A percentile compares a stretch with the other conserved stretches of the same genome.
phyloP scores from a whole-genome alignment of 2,888 invertebrate species.

The Drosophila prolongata region DNA sequence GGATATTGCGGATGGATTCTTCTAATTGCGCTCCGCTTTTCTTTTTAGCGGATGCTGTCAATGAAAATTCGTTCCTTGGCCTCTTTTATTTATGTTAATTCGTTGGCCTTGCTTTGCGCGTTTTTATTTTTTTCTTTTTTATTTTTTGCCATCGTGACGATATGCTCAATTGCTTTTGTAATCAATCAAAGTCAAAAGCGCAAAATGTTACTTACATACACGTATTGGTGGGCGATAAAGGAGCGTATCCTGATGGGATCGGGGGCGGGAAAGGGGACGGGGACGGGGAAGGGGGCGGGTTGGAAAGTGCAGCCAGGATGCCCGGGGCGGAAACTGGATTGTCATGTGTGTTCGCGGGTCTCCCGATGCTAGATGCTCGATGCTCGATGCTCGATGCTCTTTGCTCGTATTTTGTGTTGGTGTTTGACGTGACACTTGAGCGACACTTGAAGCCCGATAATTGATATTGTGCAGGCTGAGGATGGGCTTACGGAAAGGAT shows the following conservation, averaged over 20 bases:
- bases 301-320: constrained; percentile 29
- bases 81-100: constrained; percentile 72
- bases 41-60: constrained; percentile 57
- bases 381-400: constrained; percentile 24
- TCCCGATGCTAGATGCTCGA: constrained; percentile 5
- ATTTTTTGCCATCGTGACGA: constrained; percentile 22
- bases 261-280: neutral
- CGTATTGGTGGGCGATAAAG: constrained; percentile 8
- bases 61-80: constrained; percentile 45
- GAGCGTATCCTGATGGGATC: neutral
- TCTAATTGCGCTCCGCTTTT: constrained; percentile 57
- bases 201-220: constrained; percentile 32
- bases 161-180: constrained; percentile 74
- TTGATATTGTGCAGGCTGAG: constrained; percentile 61
- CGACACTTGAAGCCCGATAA: constrained; percentile 76
- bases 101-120: constrained; percentile 29
- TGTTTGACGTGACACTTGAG: constrained; percentile 78
- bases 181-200: constrained; percentile 70
- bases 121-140: constrained; percentile 9
- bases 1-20: constrained; percentile 1
- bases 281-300: neutral
- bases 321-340: constrained; percentile 41
- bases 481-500: constrained; percentile 5
- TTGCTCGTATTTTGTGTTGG: constrained; percentile 51
- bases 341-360: constrained; percentile 39